These are phyloP conservation scores for Caenorhabditis macrosperma DNA, from an alignment of 2,888 invertebrate genomes.

Conservation along the genomic window DNA sequence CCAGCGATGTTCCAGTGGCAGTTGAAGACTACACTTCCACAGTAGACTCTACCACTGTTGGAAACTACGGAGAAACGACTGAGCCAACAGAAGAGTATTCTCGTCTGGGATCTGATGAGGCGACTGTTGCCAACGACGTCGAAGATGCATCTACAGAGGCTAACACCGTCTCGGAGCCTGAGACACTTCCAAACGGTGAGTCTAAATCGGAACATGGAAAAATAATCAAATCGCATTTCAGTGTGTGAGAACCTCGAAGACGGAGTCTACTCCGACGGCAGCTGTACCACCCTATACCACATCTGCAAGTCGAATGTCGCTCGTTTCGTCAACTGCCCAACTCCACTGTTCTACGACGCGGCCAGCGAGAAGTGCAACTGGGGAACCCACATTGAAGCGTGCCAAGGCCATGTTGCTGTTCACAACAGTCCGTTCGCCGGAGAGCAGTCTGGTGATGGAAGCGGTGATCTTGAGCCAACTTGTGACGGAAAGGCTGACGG, in stretches of 20 bases:
- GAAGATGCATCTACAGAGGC: background rate
- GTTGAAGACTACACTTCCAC: background rate
- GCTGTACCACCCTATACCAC: conserved; percentile 34
- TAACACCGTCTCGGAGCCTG: background rate
- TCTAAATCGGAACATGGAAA: background rate
- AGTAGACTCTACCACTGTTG: background rate
- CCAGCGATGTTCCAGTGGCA: background rate
- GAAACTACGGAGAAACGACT: background rate
- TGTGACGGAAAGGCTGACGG: conserved; percentile 53
- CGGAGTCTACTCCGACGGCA: conserved; percentile 27
- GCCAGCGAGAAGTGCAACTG: conserved; percentile 26
- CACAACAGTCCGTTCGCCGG: background rate
- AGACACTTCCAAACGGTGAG: background rate
- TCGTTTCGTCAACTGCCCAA: conserved; percentile 39
- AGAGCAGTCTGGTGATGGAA: conserved; percentile 22
- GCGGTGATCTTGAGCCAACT: conserved; percentile 31
- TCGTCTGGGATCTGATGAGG: too few species aligned
- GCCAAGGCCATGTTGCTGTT: background rate
- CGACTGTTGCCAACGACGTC: background rate
- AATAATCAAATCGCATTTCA: conserved; percentile 7
- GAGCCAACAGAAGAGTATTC: too few species aligned
- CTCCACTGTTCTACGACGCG: conserved; percentile 40
- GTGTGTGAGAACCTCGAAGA: conserved; percentile 25
- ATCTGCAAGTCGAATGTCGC: conserved; percentile 29
- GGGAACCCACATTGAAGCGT: conserved; percentile 17